Evolutionary conservation across 2,797 vertebrate genomes (phyloP).

Genomic region (Hylomyscus alleni): DNA sequence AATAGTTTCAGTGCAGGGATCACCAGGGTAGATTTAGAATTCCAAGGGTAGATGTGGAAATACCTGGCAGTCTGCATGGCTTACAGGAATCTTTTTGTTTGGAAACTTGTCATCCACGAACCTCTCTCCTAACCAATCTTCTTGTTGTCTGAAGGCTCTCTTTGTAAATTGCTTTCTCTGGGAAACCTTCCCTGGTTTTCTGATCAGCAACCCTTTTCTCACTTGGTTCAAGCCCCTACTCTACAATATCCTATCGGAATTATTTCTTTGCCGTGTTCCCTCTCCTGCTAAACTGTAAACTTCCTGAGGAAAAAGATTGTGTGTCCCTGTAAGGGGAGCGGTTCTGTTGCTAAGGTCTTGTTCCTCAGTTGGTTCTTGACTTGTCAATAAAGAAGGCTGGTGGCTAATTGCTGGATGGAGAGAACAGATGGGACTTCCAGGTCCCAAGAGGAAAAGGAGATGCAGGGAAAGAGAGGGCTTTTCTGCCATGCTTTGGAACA

Average conservation of each 20-base stretch:
- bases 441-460: too few species aligned
- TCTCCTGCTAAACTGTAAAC: neutral
- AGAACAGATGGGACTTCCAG: too few species aligned
- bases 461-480: too few species aligned
- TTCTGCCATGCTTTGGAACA: too few species aligned
- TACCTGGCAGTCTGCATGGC: fast-evolving
- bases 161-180: neutral
- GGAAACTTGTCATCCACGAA: neutral
- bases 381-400: too few species aligned
- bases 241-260: neutral
- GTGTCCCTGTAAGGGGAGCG: neutral
- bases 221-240: neutral
- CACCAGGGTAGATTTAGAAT: neutral
- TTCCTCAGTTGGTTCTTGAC: too few species aligned
- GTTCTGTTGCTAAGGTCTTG: too few species aligned
- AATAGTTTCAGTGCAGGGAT: neutral
- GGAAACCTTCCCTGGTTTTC: neutral
- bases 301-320: neutral
- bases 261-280: neutral
- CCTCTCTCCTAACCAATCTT: neutral
- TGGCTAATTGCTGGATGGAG: too few species aligned
- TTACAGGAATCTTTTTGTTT: neutral
- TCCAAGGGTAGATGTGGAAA: neutral
- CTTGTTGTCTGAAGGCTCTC: neutral
- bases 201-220: neutral